Evolutionary conservation across 2,113 vertebrate genomes (phyloP).

Genomic region (Myiozetetes cayanensis): DNA sequence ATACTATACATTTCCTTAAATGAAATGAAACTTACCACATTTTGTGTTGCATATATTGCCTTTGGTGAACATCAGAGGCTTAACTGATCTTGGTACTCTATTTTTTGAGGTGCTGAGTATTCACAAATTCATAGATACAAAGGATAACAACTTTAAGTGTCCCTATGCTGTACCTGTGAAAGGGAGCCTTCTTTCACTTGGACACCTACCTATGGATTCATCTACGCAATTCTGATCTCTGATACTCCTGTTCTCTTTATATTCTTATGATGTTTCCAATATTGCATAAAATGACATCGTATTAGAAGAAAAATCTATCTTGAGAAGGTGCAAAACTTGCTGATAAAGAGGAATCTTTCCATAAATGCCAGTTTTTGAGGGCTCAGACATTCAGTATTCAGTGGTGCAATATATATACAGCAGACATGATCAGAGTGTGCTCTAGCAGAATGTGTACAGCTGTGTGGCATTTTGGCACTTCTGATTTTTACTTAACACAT

Average conservation of each 20-base stretch:
- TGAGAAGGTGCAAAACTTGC: background rate
- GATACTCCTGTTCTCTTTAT: background rate
- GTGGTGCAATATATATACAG: background rate
- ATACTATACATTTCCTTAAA: conserved; percentile 15
- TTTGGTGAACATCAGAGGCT: background rate
- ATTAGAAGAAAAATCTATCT: background rate
- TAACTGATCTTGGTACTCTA: background rate
- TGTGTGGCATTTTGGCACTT: background rate
- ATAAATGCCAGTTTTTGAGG: background rate
- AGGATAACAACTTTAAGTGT: background rate
- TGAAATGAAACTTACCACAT: background rate
- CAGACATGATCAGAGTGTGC: background rate
- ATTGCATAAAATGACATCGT: background rate
- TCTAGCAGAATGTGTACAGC: background rate
- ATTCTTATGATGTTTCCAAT: background rate
- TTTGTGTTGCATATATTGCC: background rate
- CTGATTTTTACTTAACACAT: background rate
- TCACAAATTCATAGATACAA: background rate
- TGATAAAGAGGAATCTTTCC: background rate
- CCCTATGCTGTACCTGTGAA: background rate
- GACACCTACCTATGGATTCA: background rate
- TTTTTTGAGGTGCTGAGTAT: background rate
- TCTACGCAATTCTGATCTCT: background rate
- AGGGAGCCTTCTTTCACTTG: background rate
- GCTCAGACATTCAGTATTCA: background rate